Evolutionary conservation across 2,797 vertebrate genomes (phyloP).

Genomic region (Melanotaenia trifasciata): DNA sequence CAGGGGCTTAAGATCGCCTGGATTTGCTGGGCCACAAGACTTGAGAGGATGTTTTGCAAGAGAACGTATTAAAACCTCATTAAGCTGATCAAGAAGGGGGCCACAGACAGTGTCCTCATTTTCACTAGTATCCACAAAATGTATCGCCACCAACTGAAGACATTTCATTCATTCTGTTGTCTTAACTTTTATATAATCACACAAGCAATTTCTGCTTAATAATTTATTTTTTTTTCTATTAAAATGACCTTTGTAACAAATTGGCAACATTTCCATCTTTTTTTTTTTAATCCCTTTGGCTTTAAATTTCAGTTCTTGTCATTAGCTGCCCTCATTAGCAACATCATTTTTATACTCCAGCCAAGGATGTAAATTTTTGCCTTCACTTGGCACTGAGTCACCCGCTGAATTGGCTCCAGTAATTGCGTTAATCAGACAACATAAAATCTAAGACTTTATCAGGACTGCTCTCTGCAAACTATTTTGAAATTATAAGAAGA

Average conservation of each 20-base stretch:
- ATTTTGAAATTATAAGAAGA: constrained; percentile 19
- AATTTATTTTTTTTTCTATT: constrained; percentile 33
- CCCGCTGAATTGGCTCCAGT: constrained; percentile 60
- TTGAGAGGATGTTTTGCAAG: constrained; percentile 77
- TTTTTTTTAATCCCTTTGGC: constrained; percentile 43
- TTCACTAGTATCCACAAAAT: constrained; percentile 49
- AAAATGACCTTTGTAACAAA: constrained; percentile 53
- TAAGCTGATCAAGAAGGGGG: constrained; percentile 73
- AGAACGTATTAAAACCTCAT: constrained; percentile 72
- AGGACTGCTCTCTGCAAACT: constrained; percentile 47
- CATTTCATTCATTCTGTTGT: constrained; percentile 36
- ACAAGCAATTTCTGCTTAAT: constrained; percentile 28
- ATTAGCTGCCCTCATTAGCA: constrained; percentile 72
- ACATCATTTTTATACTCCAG: constrained; percentile 64
- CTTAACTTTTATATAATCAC: constrained; percentile 44
- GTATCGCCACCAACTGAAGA: constrained; percentile 19
- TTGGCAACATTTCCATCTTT: constrained; percentile 49
- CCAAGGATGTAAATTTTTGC: constrained; percentile 67
- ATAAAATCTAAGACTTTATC: constrained; percentile 67
- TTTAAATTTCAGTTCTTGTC: constrained; percentile 67
- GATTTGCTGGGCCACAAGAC: constrained; percentile 72
- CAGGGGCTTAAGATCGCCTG: constrained; percentile 68
- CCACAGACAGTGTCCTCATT: constrained; percentile 68
- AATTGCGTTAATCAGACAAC: constrained; percentile 69
- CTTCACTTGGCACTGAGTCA: constrained; percentile 66